Base-by-base conservation (phyloP, 2,797 vertebrate species). In the Danio jaintianensis region DNA sequence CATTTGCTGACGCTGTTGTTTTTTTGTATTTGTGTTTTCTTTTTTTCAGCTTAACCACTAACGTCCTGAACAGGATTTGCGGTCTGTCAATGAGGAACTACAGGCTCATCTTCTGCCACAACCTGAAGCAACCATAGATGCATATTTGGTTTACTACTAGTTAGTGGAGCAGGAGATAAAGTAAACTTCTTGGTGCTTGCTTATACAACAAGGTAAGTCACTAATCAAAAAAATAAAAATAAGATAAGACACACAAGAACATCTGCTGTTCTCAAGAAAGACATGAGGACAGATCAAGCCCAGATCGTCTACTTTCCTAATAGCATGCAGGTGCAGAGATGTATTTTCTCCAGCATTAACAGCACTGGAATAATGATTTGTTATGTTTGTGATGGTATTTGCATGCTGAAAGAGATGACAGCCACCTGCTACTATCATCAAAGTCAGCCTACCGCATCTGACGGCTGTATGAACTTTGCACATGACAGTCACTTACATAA, bases 21-120 rank as follows among this genome's bases (percentile, higher is more conserved):
- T 70, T 73, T 7, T 42, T 74, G 3, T 76, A 1, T 66, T 11
- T 78, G 10, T 80, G 20, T 12, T 6, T 75, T 48, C 8, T 48
- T 84, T 29, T 83, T 29, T 79, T 0, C 88, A 96, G 96, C 90
- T 94, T 94, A 96, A 95, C 91, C 94, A 95, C 93, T 95, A 93
- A 96, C 95, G 92, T 97, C 96, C 97, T 99, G 96, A 94, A 95
- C 92, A 90, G 96, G 95, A 98, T 98, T 96, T 94, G 96, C 94
- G 93, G 95, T 97, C 96, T 91, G 97, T 99, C 97, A 99, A 99
- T 99, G 97, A 97, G 97, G 97, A 99, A 99, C 97, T 99, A 99
- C 95, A 96, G 97, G 97, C 96, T 99, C 93, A 99, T 99, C 96
- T 99, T 99, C 93, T 99, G 97, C 95, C 97, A 99, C 95, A 99